These are phyloP conservation scores for Nycteola revayana DNA, from an alignment of 2,888 invertebrate genomes.

Conservation along the genomic window DNA sequence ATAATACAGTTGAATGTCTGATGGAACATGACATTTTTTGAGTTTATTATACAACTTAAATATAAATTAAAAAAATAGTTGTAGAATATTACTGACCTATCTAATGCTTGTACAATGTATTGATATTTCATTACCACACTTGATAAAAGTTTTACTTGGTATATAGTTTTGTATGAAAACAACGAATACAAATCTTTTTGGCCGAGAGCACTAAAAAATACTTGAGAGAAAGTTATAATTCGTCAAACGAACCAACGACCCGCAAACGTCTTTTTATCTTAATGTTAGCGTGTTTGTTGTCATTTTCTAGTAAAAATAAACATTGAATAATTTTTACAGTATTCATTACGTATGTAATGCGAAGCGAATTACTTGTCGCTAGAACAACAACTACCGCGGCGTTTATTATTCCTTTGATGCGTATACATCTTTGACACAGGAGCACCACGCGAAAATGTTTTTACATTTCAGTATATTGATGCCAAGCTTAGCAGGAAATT, in stretches of 20 bases:
- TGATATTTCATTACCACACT: too few species aligned
- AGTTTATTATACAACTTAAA: too few species aligned
- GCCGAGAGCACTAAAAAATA: too few species aligned
- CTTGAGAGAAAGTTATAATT: conserved; percentile 4
- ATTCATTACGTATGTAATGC: conserved; percentile 26
- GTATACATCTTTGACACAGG: conserved; percentile 29
- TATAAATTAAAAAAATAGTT: too few species aligned
- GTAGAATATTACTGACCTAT: too few species aligned
- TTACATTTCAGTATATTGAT: conserved; percentile 8
- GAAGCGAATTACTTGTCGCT: conserved; percentile 31
- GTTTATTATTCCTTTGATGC: conserved; percentile 31
- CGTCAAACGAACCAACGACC: conserved; percentile 14
- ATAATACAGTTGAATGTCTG: too few species aligned
- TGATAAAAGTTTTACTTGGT: too few species aligned
- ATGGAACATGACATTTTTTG: too few species aligned
- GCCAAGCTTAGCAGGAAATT: conserved; percentile 3
- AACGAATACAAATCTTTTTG: too few species aligned
- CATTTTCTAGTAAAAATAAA: conserved; percentile 32
- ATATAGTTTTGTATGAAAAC: too few species aligned
- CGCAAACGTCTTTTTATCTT: conserved; percentile 18
- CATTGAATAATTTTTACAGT: conserved; percentile 38
- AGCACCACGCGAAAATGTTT: conserved; percentile 16
- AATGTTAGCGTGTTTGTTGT: conserved; percentile 20
- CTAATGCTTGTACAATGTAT: too few species aligned
- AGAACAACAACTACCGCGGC: conserved; percentile 23